A percentile compares a stretch with the other conserved stretches of the same genome.
Conservation (phyloP, 2,113 vertebrate species). For the Stegastes partitus region DNA sequence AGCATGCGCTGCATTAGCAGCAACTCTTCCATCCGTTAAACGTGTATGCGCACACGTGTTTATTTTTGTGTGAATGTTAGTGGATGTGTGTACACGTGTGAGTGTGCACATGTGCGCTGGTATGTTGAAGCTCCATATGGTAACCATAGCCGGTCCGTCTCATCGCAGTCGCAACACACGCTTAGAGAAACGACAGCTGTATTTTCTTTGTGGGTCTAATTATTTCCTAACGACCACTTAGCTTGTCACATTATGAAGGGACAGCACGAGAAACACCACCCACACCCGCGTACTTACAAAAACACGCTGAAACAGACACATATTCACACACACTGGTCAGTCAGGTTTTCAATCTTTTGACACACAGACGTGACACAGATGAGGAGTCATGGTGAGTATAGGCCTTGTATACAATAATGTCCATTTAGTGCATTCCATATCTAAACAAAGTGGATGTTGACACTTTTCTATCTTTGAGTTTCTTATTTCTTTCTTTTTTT, state of each 20-base stretch:
- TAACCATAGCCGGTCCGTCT: constrained; percentile 47
- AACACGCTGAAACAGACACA: constrained; percentile 15
- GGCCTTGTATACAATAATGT: constrained; percentile 53
- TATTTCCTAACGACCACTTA: constrained; percentile 66
- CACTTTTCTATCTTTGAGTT: neutral
- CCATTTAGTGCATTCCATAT: constrained; percentile 43
- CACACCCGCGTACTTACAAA: constrained; percentile 19
- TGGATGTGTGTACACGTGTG: neutral
- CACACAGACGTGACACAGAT: constrained; percentile 26
- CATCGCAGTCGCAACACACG: constrained; percentile 22
- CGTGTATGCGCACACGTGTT: neutral
- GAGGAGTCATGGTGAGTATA: constrained; percentile 4
- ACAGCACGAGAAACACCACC: constrained; percentile 18
- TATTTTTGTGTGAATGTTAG: neutral
- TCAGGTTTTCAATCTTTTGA: neutral
- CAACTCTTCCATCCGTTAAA: neutral
- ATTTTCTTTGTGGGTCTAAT: constrained; percentile 68
- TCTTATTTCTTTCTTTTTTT: neutral
- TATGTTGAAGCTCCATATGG: constrained; percentile 47
- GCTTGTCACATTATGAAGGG: constrained; percentile 48
- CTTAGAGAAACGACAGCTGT: constrained; percentile 56
- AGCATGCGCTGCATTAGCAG: neutral
- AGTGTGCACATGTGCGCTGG: neutral
- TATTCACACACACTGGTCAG: neutral
- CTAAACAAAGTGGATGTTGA: constrained; percentile 62